phyloP scores from a whole-genome alignment of 2,113 vertebrate species.

The Nipponia nippon region DNA sequence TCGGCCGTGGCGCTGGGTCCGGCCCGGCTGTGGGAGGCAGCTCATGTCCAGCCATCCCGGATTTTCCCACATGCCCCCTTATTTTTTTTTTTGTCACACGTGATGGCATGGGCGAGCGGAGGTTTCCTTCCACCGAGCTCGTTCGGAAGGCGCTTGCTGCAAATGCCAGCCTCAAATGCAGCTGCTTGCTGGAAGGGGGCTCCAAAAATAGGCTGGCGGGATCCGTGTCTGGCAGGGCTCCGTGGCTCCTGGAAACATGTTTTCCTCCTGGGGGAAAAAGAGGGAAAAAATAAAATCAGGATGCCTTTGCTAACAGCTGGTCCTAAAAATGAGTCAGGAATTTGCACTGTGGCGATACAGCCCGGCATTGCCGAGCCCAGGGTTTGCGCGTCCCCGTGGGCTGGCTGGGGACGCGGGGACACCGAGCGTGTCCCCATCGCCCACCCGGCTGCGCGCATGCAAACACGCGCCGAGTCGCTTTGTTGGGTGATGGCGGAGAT shows the following conservation, averaged over 20 bases:
- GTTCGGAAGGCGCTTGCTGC: not conserved
- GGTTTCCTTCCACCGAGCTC: not conserved
- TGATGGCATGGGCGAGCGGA: not conserved
- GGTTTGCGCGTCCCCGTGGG: accelerated
- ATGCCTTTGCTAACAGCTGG: not conserved
- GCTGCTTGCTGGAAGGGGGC: not conserved
- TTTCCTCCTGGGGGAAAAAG: not conserved
- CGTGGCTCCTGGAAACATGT: not conserved
- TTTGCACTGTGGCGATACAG: accelerated
- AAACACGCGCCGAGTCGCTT: not conserved
- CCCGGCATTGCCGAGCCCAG: not conserved
- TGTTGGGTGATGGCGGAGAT: not conserved
- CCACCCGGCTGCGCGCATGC: accelerated
- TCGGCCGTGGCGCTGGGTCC: accelerated
- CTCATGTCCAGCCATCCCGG: not conserved
- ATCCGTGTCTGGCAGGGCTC: not conserved
- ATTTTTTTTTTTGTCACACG: not conserved
- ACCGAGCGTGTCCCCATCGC: accelerated
- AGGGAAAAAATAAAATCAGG: not conserved
- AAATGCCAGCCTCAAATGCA: not conserved
- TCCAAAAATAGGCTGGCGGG: not conserved
- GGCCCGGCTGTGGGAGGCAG: accelerated
- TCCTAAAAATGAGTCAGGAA: not conserved
- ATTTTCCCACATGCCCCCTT: not conserved
- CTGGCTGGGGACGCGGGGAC: not conserved